Evolutionary conservation across 2,888 invertebrate genomes (phyloP).

Genomic region (Ophion costatus): DNA sequence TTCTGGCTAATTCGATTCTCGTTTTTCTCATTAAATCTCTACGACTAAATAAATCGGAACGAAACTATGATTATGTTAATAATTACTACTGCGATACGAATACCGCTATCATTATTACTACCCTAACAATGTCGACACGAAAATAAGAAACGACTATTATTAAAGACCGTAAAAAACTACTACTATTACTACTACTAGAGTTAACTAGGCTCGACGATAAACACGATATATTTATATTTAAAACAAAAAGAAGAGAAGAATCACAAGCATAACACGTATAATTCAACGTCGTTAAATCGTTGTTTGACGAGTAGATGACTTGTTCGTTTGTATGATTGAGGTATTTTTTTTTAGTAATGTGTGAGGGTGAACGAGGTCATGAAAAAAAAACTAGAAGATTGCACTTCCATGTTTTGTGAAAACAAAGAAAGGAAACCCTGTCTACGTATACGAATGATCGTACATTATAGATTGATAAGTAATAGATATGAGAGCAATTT

Average conservation of each 20-base stretch:
- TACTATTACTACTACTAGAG: constrained; percentile 72
- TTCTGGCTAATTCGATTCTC: constrained; percentile 43
- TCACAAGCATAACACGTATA: constrained; percentile 39
- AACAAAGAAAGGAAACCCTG: constrained; percentile 47
- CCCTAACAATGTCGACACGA: constrained; percentile 53
- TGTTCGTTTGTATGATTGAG: constrained; percentile 71
- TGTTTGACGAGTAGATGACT: constrained; percentile 73
- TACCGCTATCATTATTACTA: constrained; percentile 71
- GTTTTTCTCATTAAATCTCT: constrained; percentile 37
- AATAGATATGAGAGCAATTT: constrained; percentile 45
- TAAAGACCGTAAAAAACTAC: constrained; percentile 67
- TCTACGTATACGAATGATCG: constrained; percentile 65
- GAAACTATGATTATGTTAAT: constrained; percentile 27
- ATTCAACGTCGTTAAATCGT: constrained; percentile 37
- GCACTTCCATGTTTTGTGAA: constrained; percentile 60
- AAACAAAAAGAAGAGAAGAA: constrained; percentile 66
- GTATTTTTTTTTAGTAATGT: constrained; percentile 24
- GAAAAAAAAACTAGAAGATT: constrained; percentile 39
- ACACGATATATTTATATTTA: constrained; percentile 79
- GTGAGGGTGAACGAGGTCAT: constrained; percentile 34
- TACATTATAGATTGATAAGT: constrained; percentile 49
- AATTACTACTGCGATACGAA: constrained; percentile 69
- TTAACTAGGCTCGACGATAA: constrained; percentile 72
- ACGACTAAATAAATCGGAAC: background rate
- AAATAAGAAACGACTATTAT: constrained; percentile 45